phyloP scores from a whole-genome alignment of 2,888 invertebrate species.

The Sarcophaga subvicina region DNA sequence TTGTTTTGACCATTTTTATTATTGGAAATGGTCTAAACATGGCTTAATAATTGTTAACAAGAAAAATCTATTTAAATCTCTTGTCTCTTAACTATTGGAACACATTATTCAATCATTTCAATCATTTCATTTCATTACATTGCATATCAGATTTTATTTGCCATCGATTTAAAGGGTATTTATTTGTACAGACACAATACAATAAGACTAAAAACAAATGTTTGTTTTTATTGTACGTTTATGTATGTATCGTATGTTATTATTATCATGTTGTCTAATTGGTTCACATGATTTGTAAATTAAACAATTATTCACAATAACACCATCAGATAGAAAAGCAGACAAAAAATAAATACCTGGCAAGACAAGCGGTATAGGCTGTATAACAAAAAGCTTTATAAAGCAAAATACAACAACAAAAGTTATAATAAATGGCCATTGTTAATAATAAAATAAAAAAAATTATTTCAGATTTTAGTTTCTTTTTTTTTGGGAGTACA shows the following conservation, averaged over 20 bases:
- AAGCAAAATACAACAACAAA: conserved; percentile 12
- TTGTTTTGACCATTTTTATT: not conserved
- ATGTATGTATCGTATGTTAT: conserved; percentile 65
- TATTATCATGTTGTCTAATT: conserved; percentile 71
- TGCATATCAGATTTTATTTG: conserved; percentile 33
- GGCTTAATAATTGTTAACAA: conserved; percentile 79
- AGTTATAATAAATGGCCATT: conserved; percentile 52
- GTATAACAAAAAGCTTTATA: conserved; percentile 9
- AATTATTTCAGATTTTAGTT: not conserved
- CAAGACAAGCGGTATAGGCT: not conserved
- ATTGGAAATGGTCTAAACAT: conserved; percentile 28
- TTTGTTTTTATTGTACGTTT: conserved; percentile 29
- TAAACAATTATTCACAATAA: conserved; percentile 75
- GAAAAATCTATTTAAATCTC: conserved; percentile 76
- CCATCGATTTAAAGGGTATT: not conserved
- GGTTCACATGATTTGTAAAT: conserved; percentile 78
- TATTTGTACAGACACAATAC: conserved; percentile 21
- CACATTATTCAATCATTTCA: conserved; percentile 63
- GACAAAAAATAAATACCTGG: conserved; percentile 15
- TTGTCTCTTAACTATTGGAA: conserved; percentile 62
- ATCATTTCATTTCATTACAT: conserved; percentile 11
- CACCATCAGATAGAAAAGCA: conserved; percentile 34
- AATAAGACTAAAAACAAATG: conserved; percentile 1
- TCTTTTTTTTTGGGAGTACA: not conserved
- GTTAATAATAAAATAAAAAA: conserved; percentile 7